Evolutionary conservation across 2,888 invertebrate species (phyloP).

Genomic region (Callinectes sapidus): DNA sequence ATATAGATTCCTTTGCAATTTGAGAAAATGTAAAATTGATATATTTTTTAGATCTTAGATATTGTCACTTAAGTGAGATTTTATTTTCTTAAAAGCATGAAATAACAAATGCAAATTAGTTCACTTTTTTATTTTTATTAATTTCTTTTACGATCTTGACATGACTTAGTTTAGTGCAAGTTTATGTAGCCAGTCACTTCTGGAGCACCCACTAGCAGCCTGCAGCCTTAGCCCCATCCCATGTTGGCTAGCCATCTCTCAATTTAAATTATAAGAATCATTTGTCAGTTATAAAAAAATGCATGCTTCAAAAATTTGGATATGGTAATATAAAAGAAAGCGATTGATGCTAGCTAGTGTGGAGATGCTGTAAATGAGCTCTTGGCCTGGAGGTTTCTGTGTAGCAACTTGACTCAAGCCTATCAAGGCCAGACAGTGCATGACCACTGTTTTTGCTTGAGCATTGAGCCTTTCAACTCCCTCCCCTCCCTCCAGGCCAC

Average conservation of each 20-base stretch:
- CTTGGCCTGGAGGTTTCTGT: constrained; percentile 40
- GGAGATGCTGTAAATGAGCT: not conserved
- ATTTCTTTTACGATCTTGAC: constrained; percentile 1
- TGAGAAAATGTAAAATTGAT: not conserved
- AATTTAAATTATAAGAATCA: not conserved
- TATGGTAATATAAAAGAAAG: not conserved
- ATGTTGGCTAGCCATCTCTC: not conserved
- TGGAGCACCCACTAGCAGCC: constrained; percentile 17
- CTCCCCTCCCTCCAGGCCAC: constrained; percentile 41
- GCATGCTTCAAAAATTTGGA: not conserved
- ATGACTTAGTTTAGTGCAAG: constrained; percentile 18
- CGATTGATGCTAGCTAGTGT: constrained; percentile 22
- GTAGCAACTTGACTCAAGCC: not conserved
- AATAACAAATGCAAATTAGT: not conserved
- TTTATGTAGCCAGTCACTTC: constrained; percentile 4
- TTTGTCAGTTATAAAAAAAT: not conserved
- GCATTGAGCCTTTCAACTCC: not conserved
- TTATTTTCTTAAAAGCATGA: constrained; percentile 23
- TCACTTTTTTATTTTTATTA: not conserved
- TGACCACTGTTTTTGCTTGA: constrained; percentile 19
- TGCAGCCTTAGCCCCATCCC: constrained; percentile 43
- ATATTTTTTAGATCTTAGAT: not conserved
- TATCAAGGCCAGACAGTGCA: constrained; percentile 15
- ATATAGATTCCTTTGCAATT: not conserved
- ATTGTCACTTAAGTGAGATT: not conserved